Conservation (phyloP, 2,888 invertebrate genomes). For the Syrista parreyssii region DNA sequence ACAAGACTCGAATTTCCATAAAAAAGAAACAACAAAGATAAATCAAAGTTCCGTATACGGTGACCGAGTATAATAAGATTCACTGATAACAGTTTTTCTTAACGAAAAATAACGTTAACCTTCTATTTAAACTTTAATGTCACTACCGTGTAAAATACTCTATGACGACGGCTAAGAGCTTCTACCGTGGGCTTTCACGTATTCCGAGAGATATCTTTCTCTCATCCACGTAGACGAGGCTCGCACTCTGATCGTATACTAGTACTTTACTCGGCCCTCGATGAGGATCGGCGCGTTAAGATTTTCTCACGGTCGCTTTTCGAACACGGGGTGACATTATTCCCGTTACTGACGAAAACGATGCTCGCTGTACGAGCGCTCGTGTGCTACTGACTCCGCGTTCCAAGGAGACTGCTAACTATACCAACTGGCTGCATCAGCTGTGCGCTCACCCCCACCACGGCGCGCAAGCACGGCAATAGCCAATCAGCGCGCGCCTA, state of each 20-base stretch:
- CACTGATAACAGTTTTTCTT: not conserved
- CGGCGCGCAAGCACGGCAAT: slow-evolving; percentile 42
- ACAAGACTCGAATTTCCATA: not conserved
- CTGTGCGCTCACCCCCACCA: slow-evolving; percentile 69
- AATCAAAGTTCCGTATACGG: slow-evolving; percentile 10
- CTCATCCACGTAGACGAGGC: not conserved
- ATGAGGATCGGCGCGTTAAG: slow-evolving; percentile 13
- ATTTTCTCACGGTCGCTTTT: slow-evolving; percentile 50
- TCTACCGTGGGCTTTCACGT: not conserved
- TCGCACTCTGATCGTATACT: slow-evolving; percentile 12
- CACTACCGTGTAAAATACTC: slow-evolving; percentile 6
- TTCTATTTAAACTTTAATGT: not conserved
- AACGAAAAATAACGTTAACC: not conserved
- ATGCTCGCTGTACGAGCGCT: slow-evolving; percentile 66
- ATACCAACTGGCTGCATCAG: slow-evolving; percentile 71
- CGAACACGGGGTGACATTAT: slow-evolving; percentile 55
- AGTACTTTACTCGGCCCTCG: slow-evolving; percentile 9
- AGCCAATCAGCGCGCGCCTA: slow-evolving; percentile 17
- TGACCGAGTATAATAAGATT: not conserved
- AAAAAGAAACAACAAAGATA: not conserved
- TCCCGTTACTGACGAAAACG: slow-evolving; percentile 41
- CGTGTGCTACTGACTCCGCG: slow-evolving; percentile 63
- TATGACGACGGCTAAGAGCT: slow-evolving; percentile 1
- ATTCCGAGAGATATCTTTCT: not conserved
- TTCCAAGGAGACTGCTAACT: slow-evolving; percentile 66